Conservation (phyloP, 2,888 invertebrate genomes). For the Drosophila mercatorum region DNA sequence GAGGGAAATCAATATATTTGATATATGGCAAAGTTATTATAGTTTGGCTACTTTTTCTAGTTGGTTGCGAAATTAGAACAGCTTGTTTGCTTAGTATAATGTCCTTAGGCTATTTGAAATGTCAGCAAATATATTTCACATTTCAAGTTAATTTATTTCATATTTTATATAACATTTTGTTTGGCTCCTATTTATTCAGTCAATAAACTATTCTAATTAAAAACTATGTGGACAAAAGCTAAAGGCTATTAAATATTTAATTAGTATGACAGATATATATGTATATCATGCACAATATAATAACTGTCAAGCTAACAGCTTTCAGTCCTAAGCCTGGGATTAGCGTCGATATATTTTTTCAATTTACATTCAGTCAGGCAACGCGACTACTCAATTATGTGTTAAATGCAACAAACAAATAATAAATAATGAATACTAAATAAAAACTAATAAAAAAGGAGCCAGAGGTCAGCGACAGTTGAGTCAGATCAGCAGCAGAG, state of each 20-base stretch:
- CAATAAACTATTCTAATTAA: not conserved
- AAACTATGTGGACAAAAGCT: not conserved
- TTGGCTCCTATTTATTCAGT: not conserved
- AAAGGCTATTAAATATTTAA: not conserved
- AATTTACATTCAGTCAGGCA: not conserved
- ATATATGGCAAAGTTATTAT: not conserved
- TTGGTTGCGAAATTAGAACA: not conserved
- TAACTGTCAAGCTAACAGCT: not conserved
- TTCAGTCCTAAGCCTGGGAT: not conserved
- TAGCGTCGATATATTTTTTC: not conserved
- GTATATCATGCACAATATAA: not conserved
- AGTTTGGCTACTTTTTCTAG: not conserved
- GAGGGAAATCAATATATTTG: conserved; percentile 12
- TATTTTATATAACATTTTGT: not conserved
- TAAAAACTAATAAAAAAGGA: not conserved
- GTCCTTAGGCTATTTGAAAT: not conserved
- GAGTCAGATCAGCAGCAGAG: no score
- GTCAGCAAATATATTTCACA: no score
- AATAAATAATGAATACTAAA: not conserved
- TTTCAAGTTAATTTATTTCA: not conserved
- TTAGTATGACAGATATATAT: not conserved
- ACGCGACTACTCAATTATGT: not conserved
- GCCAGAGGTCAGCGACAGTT: no score
- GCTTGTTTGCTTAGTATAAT: no score
- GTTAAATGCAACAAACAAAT: not conserved